Evolutionary conservation across 2,797 vertebrate species (phyloP), one percentile per base, ranked within the genome.

Genomic region (Simalia tracyae): DNA sequence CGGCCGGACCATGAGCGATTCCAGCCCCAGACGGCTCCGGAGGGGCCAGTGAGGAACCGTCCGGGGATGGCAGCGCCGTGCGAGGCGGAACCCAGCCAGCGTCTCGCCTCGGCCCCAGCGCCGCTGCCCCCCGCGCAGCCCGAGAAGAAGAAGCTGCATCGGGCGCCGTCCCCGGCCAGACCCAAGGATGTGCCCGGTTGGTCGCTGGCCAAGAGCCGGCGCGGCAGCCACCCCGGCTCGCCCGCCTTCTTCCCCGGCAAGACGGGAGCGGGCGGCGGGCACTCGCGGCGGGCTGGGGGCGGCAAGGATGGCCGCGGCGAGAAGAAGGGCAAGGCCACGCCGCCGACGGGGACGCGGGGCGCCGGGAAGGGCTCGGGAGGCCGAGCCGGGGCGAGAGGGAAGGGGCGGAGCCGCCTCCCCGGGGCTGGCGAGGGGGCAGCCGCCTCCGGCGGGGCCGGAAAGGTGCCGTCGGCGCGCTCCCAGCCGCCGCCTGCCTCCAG

Each of bases 121-220:
- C 96, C 94, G 76, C 92, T 96, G 92, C 92, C 93, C 1, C 91
- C 89, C 17, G 93, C 94, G 0, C 94, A 93, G 3, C 50, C 89
- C 84, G 92, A 93, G 95, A 98, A 98, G 97, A 99, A 99, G 96
- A 99, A 98, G 95, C 95, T 97, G 54, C 98, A 98, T 96, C 98
- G 99, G 89, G 98, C 99, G 50, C 98, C 99, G 22, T 99, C 99
- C 4, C 99, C 99, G 22, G 99, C 99, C 31, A 98, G 99, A 96
- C 99, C 99, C n/a, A 99, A 98, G 96, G 98, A 99, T 91, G 98
- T 98, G 46, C 97, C 98, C 85, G 98, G 98, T 8, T 99, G 99
- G 98, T 98, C 98, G 22, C 97, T 99, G 92, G 98, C 98, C 59
- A 99, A 98, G 97, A 98, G 98, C 96, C 98, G 98, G 64, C 98